Conservation (phyloP, 2,113 vertebrate genomes). For the Taxidea taxus region DNA sequence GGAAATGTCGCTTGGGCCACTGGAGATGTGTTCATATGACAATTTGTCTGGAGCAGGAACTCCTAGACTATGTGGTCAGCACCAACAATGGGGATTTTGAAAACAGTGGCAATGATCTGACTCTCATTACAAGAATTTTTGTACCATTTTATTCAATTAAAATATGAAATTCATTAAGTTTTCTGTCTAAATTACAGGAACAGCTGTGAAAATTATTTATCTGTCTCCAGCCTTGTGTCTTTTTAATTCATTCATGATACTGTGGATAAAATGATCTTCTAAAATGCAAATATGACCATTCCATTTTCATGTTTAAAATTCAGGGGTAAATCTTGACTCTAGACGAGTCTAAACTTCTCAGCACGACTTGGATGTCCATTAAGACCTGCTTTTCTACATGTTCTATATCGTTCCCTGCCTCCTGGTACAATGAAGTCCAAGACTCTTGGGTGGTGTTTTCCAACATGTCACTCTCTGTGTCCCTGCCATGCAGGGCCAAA, state of each 20-base stretch:
- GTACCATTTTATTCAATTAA: not conserved
- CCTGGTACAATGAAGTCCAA: not conserved
- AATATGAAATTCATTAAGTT: not conserved
- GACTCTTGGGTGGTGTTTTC: not conserved
- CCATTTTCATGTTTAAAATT: not conserved
- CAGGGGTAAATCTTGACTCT: not conserved
- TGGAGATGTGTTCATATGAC: not conserved
- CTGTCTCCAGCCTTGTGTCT: not conserved
- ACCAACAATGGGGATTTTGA: not conserved
- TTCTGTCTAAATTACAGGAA: not conserved
- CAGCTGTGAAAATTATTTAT: not conserved
- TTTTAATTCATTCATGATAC: not conserved
- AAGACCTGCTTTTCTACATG: not conserved
- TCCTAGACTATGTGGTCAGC: not conserved
- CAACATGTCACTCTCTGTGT: not conserved
- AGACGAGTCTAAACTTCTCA: not conserved
- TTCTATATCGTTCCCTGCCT: not conserved
- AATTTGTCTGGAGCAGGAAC: not conserved
- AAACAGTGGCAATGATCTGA: not conserved
- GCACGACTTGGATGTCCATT: fast-evolving
- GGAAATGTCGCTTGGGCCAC: not conserved
- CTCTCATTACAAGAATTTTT: not conserved
- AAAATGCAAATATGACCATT: not conserved
- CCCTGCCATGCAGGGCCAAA: fast-evolving
- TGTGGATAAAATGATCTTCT: not conserved